phyloP scores from a whole-genome alignment of 1,140 invertebrate genomes.

The Metaphire vulgaris region DNA sequence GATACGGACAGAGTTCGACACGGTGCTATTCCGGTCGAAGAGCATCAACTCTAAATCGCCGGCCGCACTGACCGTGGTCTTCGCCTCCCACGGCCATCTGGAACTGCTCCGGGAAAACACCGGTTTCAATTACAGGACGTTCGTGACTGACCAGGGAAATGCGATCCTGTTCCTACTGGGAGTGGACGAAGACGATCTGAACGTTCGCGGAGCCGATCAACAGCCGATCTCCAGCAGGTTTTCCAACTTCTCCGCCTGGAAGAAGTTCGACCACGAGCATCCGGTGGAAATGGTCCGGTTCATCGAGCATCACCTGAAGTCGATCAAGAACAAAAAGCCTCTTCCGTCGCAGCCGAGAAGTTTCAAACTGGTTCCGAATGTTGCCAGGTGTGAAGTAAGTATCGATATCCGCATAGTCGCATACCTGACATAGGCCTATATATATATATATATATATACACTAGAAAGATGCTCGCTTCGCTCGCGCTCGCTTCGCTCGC shows the following conservation, averaged over 20 bases:
- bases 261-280: not conserved
- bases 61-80: constrained; percentile 4
- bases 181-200: not conserved
- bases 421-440: too few species aligned
- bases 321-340: not conserved
- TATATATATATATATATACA: too few species aligned
- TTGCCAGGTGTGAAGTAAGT: not conserved
- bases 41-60: not conserved
- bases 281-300: not conserved
- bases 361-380: not conserved
- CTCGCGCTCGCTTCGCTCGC: too few species aligned
- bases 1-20: not conserved
- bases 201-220: not conserved
- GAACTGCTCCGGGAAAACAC: not conserved
- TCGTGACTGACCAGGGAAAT: not conserved
- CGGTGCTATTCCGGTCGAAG: not conserved
- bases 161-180: not conserved
- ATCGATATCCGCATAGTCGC: too few species aligned
- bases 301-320: too few species aligned
- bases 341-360: not conserved
- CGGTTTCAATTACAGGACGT: not conserved
- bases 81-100: constrained; percentile 7
- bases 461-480: too few species aligned
- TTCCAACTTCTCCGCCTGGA: not conserved
- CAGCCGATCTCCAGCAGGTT: not conserved